A percentile compares a stretch with the other conserved stretches of the same genome.
These are phyloP conservation scores for Alectura lathami DNA, from an alignment of 2,113 vertebrate species.

Conservation along the genomic window DNA sequence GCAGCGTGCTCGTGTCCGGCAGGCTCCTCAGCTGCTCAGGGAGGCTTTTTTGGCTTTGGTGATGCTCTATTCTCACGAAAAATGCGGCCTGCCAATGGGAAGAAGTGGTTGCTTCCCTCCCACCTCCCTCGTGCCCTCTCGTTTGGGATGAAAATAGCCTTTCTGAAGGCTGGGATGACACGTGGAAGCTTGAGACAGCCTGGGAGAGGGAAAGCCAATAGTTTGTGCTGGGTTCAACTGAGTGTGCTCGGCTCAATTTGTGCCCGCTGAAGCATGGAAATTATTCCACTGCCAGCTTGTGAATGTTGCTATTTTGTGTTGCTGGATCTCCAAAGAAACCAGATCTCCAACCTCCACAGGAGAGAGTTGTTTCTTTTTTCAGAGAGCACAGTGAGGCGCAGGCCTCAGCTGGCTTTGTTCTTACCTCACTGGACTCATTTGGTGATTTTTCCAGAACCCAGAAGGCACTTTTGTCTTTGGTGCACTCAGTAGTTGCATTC, in stretches of 20 bases:
- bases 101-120: neutral
- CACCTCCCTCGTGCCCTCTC: neutral
- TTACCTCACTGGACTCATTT: neutral
- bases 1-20: neutral
- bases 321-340: constrained; percentile 3
- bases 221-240: neutral
- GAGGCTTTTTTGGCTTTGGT: neutral
- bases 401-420: neutral
- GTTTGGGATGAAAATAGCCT: neutral
- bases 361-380: neutral
- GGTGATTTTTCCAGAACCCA: neutral
- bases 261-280: neutral
- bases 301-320: neutral
- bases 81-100: neutral
- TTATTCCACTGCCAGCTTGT: neutral
- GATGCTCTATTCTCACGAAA: neutral
- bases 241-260: neutral
- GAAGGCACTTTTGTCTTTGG: neutral
- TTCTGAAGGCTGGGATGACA: neutral
- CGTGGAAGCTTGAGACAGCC: neutral
- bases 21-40: accelerated
- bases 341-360: neutral
- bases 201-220: neutral
- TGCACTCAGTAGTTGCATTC: neutral
- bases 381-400: neutral